Base-by-base conservation (phyloP, 1,140 invertebrate genomes). In the Achroia grisella region DNA sequence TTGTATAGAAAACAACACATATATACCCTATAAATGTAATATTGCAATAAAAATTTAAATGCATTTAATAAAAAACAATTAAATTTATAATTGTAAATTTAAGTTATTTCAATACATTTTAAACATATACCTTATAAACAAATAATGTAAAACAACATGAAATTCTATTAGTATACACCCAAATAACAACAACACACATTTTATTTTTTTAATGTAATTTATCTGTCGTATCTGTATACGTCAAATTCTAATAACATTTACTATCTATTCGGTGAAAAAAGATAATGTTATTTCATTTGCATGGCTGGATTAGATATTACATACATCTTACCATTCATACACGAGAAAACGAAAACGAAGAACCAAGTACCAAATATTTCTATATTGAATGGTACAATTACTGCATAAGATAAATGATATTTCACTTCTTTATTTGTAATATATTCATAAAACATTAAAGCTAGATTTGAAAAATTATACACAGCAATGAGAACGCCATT, bases 1-100 rank as follows among this genome's bases (percentile, higher is more conserved):
- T 63, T 10, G 65, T 69, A 17, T 57, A 73, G 35, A 52, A 76
- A 28, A 73, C 39, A 1, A 71, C 62, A 35, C 71, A 70, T 12
- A 68, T 48, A 27, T 64, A 75, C 48, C 71, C 74, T 75, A 44
- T n/a, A n/a, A n/a, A n/a, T n/a, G n/a, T n/a, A n/a, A n/a, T n/a
- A n/a, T n/a, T n/a, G n/a, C n/a, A n/a, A n/a, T n/a, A n/a, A n/a
- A 23, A 64, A 65, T 23, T 23, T 6, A 23, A 23, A 23, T 23
- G 6, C 17, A 23, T 23, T 3, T 2, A 23, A 23, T 23, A 23
- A 3, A 23, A 3, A 23, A 3, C 2, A 23, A 23, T 23, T 23
- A 23, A 23, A 23, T 23, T 3, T 23, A 6, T 23, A 23, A 2
- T 3, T 6, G 17, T 3, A 2, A 3, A 23, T 23, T 3, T n/a